Evolutionary conservation across 2,888 invertebrate species (phyloP), one percentile per base, ranked within the genome.

Genomic region (Yponomeuta cagnagella): DNA sequence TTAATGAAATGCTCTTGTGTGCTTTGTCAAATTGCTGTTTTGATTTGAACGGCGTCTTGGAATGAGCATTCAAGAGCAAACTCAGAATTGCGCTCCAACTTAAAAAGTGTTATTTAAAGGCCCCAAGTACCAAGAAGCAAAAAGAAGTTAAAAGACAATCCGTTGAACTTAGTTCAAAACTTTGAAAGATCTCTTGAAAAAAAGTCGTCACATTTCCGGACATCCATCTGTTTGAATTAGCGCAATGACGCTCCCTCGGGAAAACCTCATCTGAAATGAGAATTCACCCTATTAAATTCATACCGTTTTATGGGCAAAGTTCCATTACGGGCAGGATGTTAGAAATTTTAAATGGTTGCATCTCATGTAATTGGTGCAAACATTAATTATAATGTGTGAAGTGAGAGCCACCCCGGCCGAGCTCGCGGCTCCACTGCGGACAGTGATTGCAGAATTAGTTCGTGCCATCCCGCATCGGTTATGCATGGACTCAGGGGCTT

Each of bases 321-420:
- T 68, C 37, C 68, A 68, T 68, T 68, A 68, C 37, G 68, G 43
- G 68, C 15, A 43, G 48, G 48, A 58, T 48, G 68, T 68, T 68
- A 68, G 68, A 68, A 68, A 48, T 68, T 68, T 68, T 68, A 68
- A 68, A 68, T 68, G 68, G 48, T 68, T 48, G 68, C 68, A 43
- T 9, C 68, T 43, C 37, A 83, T 82, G 82, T 84, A 85, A 86
- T 86, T 83, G 81, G 79, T 83, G 82, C 82, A 85, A 86, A 85
- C 80, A 84, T 84, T 85, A 84, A 85, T 86, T 85, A 85, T 52
- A 68, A 52, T 58, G 68, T 77, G 77, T 74, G 78, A 77, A 80
- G 74, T 70, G 76, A 75, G 52, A 12, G 52, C 52, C 5, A 12
- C 52, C 52, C 78, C 74, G 76, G 75, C 76, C 77, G 73, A 74